Evolutionary conservation across 2,113 vertebrate species (phyloP), one percentile per base, ranked within the genome.

Genomic region (Platichthys flesus): DNA sequence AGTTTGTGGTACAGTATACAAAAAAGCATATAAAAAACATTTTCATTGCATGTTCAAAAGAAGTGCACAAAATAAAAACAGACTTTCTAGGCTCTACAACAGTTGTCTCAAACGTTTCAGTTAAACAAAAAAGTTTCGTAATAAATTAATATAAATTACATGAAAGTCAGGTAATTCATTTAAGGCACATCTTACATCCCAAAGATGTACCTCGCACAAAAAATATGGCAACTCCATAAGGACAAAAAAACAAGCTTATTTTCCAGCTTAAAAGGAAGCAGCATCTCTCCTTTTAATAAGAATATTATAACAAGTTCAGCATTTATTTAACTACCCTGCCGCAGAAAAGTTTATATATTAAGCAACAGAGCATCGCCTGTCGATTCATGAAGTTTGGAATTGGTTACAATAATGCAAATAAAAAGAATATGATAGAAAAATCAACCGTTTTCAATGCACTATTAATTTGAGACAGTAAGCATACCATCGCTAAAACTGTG

Each of bases 131-230:
- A 49, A 35, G 70, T 72, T 88, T 85, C 86, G 90, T 78, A 94
- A 95, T 95, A 95, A 95, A 94, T 94, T 93, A 93, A 86, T 93
- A 95, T 94, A 95, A 95, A 94, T 95, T 94, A 94, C 83, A 90
- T 54, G 73, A 91, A 78, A 89, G 64, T 88, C 82, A 85, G 88
- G 84, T 87, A 90, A 92, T 89, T 91, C 86, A 84, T 86, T 51
- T 91, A 94, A 94, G 93, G 93, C 93, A 94, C 94, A 94, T 89
- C 87, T 86, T 56, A 77, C 55, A 90, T 87, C 78, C 68, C 78
- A 88, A 88, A 92, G 18, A 92, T 92, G 91, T 91, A 92, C 92
- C 90, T 91, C 67, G 21, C 59, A 88, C 86, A 69, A 87, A 83
- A 26, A 83, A 88, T 83, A 88, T 90, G 88, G 87, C 88, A 92